Conservation (phyloP, 2,113 vertebrate species). For the Spea multiplicata region DNA sequence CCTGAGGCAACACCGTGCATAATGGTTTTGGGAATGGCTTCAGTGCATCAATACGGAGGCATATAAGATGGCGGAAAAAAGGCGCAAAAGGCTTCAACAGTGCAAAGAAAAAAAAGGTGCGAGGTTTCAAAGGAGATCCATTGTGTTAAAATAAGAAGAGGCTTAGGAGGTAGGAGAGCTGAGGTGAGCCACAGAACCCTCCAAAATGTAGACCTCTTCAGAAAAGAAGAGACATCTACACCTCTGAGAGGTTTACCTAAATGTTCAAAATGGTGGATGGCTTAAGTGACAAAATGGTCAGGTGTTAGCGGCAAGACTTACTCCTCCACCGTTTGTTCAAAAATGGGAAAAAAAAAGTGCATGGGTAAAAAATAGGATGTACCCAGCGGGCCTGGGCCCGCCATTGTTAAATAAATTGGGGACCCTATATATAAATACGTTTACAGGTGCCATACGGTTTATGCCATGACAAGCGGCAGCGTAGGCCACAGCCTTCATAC, state of each 20-base stretch:
- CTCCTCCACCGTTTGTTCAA: not conserved
- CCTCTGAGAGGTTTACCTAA: not conserved
- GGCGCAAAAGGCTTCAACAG: constrained; percentile 47
- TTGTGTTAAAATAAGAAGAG: constrained; percentile 10
- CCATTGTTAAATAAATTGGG: not conserved
- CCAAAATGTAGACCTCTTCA: not conserved
- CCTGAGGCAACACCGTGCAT: constrained; percentile 38
- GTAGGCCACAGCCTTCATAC: not conserved
- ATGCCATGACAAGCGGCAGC: not conserved
- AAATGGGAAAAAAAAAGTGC: not conserved
- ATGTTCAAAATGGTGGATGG: not conserved
- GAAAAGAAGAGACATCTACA: not conserved
- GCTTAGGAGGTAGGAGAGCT: not conserved
- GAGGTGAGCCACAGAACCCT: not conserved
- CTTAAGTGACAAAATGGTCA: constrained; percentile 19
- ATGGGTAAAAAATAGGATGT: not conserved
- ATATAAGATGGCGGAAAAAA: constrained; percentile 28
- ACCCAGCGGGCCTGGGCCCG: not conserved
- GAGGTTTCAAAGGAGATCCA: constrained; percentile 35
- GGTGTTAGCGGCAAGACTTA: not conserved
- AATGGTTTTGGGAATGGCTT: constrained; percentile 26
- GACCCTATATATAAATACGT: not conserved
- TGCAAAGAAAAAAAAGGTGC: constrained; percentile 42
- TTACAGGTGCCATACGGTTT: constrained; percentile 1
- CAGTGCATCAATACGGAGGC: constrained; percentile 47